Evolutionary conservation across 2,797 vertebrate genomes (phyloP).

Genomic region (Scolopax rusticola): DNA sequence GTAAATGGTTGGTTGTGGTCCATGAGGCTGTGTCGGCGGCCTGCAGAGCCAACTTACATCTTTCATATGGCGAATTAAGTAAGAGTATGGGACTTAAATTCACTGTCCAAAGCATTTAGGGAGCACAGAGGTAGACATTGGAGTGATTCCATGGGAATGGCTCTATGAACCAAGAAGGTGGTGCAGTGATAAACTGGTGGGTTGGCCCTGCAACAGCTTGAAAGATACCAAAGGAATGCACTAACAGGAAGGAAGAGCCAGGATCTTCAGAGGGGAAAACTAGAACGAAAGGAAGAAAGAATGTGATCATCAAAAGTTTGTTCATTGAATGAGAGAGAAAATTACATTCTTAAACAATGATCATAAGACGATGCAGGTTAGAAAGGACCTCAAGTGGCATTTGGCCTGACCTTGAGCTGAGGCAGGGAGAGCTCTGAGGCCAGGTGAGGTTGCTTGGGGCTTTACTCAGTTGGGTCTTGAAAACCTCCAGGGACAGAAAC

Average conservation of each 20-base stretch:
- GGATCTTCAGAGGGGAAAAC: not conserved
- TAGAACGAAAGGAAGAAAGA: not conserved
- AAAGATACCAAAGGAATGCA: not conserved
- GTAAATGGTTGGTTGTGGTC: not conserved
- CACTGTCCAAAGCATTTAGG: not conserved
- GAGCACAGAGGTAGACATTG: not conserved
- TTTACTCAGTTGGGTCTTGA: not conserved
- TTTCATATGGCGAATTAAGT: not conserved
- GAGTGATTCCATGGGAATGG: not conserved
- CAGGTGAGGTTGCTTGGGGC: not conserved
- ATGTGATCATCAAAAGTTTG: not conserved
- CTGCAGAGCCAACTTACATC: not conserved
- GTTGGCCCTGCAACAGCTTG: not conserved
- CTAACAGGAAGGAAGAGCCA: not conserved
- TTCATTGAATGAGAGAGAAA: not conserved
- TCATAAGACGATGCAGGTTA: not conserved
- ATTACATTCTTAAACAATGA: not conserved
- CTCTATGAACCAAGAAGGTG: not conserved
- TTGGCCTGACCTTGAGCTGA: not conserved
- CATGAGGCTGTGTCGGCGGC: no score
- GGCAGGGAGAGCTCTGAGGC: not conserved
- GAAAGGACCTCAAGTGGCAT: not conserved
- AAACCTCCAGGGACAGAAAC: constrained; percentile 13
- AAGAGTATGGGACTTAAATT: not conserved
- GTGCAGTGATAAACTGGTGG: not conserved